These are phyloP conservation scores for Cyanoderma ruficeps DNA, from an alignment of 2,113 vertebrate species.

Conservation along the genomic window DNA sequence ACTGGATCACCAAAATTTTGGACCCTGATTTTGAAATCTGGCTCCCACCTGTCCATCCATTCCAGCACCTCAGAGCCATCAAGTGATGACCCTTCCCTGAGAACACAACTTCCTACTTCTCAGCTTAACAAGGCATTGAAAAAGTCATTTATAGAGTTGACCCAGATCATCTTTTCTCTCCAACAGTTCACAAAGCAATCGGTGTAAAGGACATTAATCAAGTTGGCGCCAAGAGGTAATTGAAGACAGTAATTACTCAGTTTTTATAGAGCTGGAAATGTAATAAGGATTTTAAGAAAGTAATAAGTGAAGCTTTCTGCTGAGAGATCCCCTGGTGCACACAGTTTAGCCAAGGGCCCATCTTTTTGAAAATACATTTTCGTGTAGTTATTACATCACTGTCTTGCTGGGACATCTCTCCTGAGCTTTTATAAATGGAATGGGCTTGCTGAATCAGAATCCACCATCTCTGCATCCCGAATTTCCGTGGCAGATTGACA, in stretches of 20 bases:
- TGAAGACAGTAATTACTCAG: slow-evolving; percentile 63
- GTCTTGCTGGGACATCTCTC: slow-evolving; percentile 60
- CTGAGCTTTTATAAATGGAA: slow-evolving; percentile 5
- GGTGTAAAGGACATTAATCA: slow-evolving; percentile 41
- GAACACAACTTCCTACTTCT: not conserved
- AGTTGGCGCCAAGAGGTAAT: slow-evolving; percentile 56
- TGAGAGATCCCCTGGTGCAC: slow-evolving; percentile 43
- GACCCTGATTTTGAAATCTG: not conserved
- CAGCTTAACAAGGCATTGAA: not conserved
- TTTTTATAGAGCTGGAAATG: slow-evolving; percentile 57
- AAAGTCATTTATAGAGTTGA: slow-evolving; percentile 28
- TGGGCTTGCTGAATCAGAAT: not conserved
- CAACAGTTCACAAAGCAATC: slow-evolving; percentile 42
- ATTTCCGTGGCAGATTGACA: not conserved
- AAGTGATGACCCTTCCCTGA: not conserved
- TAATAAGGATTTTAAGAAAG: slow-evolving; percentile 64
- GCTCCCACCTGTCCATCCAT: not conserved
- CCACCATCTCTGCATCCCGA: not conserved
- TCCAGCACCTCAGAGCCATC: not conserved
- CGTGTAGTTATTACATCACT: slow-evolving; percentile 53
- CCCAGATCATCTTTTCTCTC: slow-evolving; percentile 57
- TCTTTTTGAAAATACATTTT: slow-evolving; percentile 49
- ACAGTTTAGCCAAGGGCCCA: slow-evolving; percentile 50
- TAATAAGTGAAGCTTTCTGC: slow-evolving; percentile 53
- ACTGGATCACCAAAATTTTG: not conserved